phyloP scores from a whole-genome alignment of 2,888 invertebrate species.

The Agrilus biguttatus region DNA sequence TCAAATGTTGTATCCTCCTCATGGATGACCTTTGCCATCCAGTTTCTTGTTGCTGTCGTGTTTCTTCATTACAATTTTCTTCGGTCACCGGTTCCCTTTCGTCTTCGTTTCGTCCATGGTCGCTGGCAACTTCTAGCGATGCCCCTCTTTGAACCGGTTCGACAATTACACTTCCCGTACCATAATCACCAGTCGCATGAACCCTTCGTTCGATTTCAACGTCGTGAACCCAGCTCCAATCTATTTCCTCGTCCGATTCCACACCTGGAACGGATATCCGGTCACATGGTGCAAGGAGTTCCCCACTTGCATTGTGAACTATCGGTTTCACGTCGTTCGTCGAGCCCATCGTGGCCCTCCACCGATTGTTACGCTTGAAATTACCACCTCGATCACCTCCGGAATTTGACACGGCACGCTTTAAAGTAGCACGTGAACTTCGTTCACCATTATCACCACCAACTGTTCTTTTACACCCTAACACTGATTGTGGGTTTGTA shows the following conservation, averaged over 20 bases:
- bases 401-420: conserved; percentile 2
- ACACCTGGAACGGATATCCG: conserved; percentile 19
- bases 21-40: conserved; percentile 42
- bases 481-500: no score
- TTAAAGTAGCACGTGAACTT: neutral
- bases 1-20: conserved; percentile 37
- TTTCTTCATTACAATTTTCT: no score
- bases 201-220: conserved; percentile 17
- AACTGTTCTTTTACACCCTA: conserved; percentile 23
- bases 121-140: conserved; percentile 4
- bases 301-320: conserved; percentile 10
- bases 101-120: conserved; percentile 7
- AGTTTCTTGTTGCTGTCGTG: conserved; percentile 11
- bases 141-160: conserved; percentile 13
- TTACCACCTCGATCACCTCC: conserved; percentile 2
- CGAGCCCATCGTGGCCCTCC: conserved; percentile 12
- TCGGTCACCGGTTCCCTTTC: conserved; percentile 4
- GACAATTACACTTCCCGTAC: conserved; percentile 24
- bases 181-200: conserved; percentile 21
- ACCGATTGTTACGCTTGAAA: conserved; percentile 9
- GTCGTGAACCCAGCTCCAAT: conserved; percentile 26
- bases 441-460: conserved; percentile 13
- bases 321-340: conserved; percentile 12
- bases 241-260: conserved; percentile 22
- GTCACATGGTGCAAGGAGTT: conserved; percentile 5